Conservation (phyloP, 2,888 invertebrate genomes). For the Thymelicus sylvestris region DNA sequence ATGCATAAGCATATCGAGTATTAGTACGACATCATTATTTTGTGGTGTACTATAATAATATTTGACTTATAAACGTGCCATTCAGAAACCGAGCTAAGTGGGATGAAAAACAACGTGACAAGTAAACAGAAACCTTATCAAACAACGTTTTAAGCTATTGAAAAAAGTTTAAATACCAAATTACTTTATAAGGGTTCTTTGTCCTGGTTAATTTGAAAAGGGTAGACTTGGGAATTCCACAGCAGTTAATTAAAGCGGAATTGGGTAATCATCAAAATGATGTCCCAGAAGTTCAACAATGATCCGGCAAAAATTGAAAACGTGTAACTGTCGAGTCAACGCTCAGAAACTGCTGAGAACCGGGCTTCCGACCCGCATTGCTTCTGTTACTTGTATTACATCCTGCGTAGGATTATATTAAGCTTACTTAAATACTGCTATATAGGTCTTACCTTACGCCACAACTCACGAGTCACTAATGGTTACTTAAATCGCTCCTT, state of each 20-base stretch:
- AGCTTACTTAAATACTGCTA: not conserved
- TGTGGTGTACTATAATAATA: too few species aligned
- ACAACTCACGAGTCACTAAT: too few species aligned
- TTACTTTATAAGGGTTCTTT: conserved; percentile 1
- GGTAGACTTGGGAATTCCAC: conserved; percentile 13
- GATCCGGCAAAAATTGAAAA: conserved; percentile 30
- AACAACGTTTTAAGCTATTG: not conserved
- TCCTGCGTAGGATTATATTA: not conserved
- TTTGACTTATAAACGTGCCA: not conserved
- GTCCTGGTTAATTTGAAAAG: conserved; percentile 24
- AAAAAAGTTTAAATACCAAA: not conserved
- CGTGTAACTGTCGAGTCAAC: conserved; percentile 28
- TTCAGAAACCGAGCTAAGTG: not conserved
- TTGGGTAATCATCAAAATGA: conserved; percentile 17
- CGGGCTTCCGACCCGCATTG: conserved; percentile 2
- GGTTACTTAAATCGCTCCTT: too few species aligned
- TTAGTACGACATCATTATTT: too few species aligned
- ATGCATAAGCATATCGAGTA: too few species aligned
- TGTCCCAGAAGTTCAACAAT: conserved; percentile 20
- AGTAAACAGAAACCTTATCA: not conserved
- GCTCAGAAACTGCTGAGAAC: not conserved
- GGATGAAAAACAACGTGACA: not conserved
- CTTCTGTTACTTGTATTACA: not conserved
- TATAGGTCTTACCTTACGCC: not conserved
- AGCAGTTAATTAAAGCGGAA: conserved; percentile 12